Base-by-base conservation (phyloP, 2,113 vertebrate genomes). In the Acanthochromis polyacanthus region DNA sequence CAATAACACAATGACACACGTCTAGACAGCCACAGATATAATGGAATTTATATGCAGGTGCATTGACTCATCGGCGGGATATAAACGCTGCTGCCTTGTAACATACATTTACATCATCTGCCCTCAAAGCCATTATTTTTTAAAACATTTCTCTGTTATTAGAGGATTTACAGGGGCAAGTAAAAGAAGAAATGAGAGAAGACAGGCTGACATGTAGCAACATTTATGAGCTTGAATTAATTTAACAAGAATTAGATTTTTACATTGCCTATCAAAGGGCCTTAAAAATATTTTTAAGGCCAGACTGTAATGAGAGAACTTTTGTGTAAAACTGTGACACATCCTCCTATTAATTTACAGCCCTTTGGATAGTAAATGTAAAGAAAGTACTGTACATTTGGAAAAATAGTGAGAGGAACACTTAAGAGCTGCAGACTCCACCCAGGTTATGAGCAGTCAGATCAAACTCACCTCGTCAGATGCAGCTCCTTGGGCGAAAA, bases 1-100 rank as follows among this genome's bases (percentile, higher is more conserved):
- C 86, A 87, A 69, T 87, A 83, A 88, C 74, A 71, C 59, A 75
- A 83, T 89, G 88, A 91, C 89, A 90, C 82, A 80, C 43, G 91
- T 92, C 88, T 92, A 91, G 90, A 92, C 90, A 73, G 75, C 78
- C 63, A 75, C 52, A 89, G 83, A 91, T 83, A 73, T 67, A 85
- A 84, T 73, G 28, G 67, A 63, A 32, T 92, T 85, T 90, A 90
- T 89, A 80, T 59, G 80, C 71, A 90, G 88, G 87, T 91, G 81
- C 70, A 78, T 79, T 72, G 84, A 84, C 71, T 88, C 71, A 71
- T 50, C 1, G 22, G 74, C 9, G 20, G 62, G 52, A 78, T 65
- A 84, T 83, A 88, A 87, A 86, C 7, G 65, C 76, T 51, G 40
- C 71, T 57, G 73, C 71, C 82, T 83, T 66, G 71, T 91, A 71